Conservation (phyloP, 2,888 invertebrate genomes). For the Agriopis marginaria region DNA sequence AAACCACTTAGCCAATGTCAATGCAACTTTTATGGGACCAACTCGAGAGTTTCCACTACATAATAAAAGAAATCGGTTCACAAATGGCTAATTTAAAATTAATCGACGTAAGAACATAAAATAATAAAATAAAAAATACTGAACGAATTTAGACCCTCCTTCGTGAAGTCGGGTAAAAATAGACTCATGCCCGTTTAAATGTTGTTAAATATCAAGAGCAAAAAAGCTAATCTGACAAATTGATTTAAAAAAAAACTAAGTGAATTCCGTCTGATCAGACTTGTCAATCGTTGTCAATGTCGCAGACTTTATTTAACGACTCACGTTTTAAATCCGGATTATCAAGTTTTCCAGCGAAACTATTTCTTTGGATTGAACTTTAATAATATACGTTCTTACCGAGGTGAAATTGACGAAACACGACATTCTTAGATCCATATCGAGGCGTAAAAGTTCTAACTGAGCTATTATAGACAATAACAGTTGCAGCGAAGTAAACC, state of each 20-base stretch:
- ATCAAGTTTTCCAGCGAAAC: constrained; percentile 16
- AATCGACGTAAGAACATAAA: too few species aligned
- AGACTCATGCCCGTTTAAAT: constrained; percentile 7
- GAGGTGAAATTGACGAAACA: constrained; percentile 17
- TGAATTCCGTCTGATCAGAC: constrained; percentile 1
- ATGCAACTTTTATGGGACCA: too few species aligned
- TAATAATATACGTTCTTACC: not conserved
- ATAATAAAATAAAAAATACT: too few species aligned
- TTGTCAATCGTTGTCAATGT: constrained; percentile 10
- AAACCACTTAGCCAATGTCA: too few species aligned
- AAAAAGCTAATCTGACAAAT: constrained; percentile 17
- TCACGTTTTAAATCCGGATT: constrained; percentile 20
- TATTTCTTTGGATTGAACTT: not conserved
- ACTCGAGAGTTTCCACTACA: too few species aligned
- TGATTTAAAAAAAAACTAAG: constrained; percentile 3
- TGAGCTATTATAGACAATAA: constrained; percentile 29
- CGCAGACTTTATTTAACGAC: not conserved
- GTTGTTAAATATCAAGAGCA: constrained; percentile 8
- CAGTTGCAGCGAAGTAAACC: constrained; percentile 22
- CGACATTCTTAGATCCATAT: constrained; percentile 28
- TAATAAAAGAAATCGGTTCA: too few species aligned
- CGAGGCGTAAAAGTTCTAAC: constrained; percentile 32
- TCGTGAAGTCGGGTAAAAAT: too few species aligned
- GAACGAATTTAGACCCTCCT: too few species aligned
- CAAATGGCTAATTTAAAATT: too few species aligned